Evolutionary conservation across 64 coral and sea anemone genomes (phyloP), one percentile per base, ranked within the genome.

Genomic region (Pocillopora damicornis): DNA sequence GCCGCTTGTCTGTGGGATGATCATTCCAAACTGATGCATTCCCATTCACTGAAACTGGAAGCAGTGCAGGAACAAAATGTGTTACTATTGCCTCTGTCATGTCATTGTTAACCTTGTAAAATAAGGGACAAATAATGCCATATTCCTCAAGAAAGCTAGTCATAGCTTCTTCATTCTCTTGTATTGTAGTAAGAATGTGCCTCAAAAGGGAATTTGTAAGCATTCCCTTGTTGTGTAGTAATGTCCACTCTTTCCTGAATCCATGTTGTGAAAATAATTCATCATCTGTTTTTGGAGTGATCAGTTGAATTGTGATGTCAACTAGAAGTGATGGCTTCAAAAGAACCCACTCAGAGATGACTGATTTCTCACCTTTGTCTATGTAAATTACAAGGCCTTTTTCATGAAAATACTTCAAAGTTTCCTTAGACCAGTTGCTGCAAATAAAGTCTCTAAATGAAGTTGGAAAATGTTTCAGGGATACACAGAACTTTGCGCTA

Each of bases 301-400:
- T n/a, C 36, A 94, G 15, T 35, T 87, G 22, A 15, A 87, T 75
- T 38, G 81, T 62, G 15, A 90, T 80, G 35, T 87, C 81, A 34
- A 90, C 88, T 34, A 90, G 59, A 22, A 87, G 35, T 0, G 25
- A 26, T 11, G 88, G 88, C 15, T 94, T 94, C 20, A 94, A 76
- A 51, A 94, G 69, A 64, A 94, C 65, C 92, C 88, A 94, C 14
- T 81, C 87, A 1, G 76, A 94, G 57, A 90, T 15, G 13, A 77
- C 64, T 67, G 84, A 18, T 14, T 86, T 76, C 6, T 75, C 23
- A 68, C 87, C 88, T 60, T 59, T 36, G 15, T 86, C 77, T 9
- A 94, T 26, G 59, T 90, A 90, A 61, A 94, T 90, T 1, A 94
- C 80, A 30, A 94, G 76, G 4, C 92, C 92, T 71, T 87, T 94